Conservation (phyloP, 1,140 invertebrate genomes). For the Neodiprion lecontei region DNA sequence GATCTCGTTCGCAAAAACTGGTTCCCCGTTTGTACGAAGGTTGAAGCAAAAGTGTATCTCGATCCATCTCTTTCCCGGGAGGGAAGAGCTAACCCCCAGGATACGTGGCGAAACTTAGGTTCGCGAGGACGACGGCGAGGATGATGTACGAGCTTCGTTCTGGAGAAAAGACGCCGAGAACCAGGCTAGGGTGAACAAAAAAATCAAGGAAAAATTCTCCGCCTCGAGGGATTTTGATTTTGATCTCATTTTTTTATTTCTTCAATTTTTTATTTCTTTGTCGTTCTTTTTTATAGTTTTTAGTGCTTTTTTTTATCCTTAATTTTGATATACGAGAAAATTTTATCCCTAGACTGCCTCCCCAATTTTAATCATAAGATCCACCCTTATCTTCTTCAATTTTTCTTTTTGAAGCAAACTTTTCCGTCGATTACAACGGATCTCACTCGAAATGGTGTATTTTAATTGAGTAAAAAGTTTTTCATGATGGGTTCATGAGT, state of each 20-base stretch:
- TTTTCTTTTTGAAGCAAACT: no score
- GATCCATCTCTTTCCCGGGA: neutral
- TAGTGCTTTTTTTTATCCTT: no score
- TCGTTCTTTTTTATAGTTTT: no score
- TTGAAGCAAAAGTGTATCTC: neutral
- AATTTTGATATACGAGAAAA: no score
- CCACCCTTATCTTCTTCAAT: no score
- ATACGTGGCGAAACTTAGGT: neutral
- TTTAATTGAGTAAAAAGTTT: no score
- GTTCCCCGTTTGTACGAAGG: neutral
- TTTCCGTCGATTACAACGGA: no score
- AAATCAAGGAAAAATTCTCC: neutral
- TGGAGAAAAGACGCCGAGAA: neutral
- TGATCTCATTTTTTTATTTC: neutral
- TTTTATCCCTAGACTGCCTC: no score
- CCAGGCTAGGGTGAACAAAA: neutral
- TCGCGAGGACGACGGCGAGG: neutral
- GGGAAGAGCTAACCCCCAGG: neutral
- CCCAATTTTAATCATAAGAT: no score
- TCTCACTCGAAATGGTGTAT: no score
- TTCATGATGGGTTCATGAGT: no score
- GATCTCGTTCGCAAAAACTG: conserved; percentile 11
- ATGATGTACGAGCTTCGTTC: conserved; percentile 5
- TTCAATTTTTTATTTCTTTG: no score
- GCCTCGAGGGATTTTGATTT: neutral